Evolutionary conservation across 2,797 vertebrate species (phyloP).

Genomic region (Eremophila alpestris): DNA sequence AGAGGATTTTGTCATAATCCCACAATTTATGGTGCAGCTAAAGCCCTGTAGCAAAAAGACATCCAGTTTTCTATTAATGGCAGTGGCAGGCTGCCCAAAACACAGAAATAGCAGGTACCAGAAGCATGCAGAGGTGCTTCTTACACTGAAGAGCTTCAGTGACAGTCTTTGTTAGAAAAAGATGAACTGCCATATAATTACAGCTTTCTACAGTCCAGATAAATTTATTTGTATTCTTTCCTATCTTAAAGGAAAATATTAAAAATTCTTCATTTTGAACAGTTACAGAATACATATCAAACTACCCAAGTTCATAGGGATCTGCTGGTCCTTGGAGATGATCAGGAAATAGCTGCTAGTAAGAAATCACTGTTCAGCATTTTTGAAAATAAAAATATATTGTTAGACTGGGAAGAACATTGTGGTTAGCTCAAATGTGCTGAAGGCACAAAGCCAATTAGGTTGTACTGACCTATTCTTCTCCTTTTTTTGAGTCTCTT

Average conservation of each 20-base stretch:
- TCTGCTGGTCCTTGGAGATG: not conserved
- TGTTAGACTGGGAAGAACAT: not conserved
- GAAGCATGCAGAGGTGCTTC: not conserved
- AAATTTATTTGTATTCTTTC: not conserved
- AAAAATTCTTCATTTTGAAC: not conserved
- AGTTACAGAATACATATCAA: not conserved
- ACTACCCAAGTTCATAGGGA: not conserved
- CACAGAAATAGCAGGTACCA: slow-evolving; percentile 6
- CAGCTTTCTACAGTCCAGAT: not conserved
- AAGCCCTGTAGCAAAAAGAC: not conserved
- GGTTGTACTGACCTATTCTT: not conserved
- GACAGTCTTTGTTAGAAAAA: not conserved
- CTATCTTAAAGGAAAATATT: not conserved
- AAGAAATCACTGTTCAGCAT: not conserved
- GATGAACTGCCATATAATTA: not conserved
- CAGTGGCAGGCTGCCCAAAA: not conserved
- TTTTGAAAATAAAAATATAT: not conserved
- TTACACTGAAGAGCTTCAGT: not conserved
- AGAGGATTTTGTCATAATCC: slow-evolving; percentile 24
- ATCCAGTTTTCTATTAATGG: slow-evolving; percentile 10
- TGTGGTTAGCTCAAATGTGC: not conserved
- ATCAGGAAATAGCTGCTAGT: not conserved
- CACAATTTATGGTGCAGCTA: slow-evolving; percentile 10
- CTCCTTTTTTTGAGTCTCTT: not conserved
- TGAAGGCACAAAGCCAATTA: not conserved